phyloP scores from a whole-genome alignment of 2,888 invertebrate species.

The Schizaphis graminum region DNA sequence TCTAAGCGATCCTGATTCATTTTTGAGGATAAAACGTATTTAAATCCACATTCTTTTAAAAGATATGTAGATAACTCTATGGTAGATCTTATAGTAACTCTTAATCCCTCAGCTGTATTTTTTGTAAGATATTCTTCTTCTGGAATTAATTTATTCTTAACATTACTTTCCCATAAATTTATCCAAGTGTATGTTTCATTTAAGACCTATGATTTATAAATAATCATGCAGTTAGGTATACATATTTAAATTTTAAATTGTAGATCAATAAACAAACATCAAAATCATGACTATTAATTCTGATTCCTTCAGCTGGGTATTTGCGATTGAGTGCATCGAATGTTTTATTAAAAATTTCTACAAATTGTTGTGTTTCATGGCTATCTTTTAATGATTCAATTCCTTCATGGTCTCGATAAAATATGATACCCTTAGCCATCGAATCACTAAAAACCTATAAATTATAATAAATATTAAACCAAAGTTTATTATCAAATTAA shows the following conservation, averaged over 20 bases:
- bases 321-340: not conserved
- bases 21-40: constrained; percentile 2
- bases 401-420: not conserved
- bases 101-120: too few species aligned
- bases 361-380: not conserved
- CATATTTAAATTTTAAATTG: too few species aligned
- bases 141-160: not conserved
- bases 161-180: not conserved
- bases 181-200: too few species aligned
- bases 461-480: not conserved
- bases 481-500: too few species aligned
- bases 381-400: not conserved
- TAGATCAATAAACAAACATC: too few species aligned
- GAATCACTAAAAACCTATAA: not conserved
- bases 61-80: not conserved
- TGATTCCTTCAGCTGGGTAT: too few species aligned
- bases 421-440: not conserved
- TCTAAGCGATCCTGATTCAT: constrained; percentile 18
- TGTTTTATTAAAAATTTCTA: not conserved
- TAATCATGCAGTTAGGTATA: too few species aligned
- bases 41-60: constrained; percentile 18
- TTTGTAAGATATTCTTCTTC: not conserved
- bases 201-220: too few species aligned
- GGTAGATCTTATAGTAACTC: too few species aligned
- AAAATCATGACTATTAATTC: too few species aligned